Evolutionary conservation across 2,797 vertebrate species (phyloP), one percentile per base, ranked within the genome.

Genomic region (Myripristis jacobus): DNA sequence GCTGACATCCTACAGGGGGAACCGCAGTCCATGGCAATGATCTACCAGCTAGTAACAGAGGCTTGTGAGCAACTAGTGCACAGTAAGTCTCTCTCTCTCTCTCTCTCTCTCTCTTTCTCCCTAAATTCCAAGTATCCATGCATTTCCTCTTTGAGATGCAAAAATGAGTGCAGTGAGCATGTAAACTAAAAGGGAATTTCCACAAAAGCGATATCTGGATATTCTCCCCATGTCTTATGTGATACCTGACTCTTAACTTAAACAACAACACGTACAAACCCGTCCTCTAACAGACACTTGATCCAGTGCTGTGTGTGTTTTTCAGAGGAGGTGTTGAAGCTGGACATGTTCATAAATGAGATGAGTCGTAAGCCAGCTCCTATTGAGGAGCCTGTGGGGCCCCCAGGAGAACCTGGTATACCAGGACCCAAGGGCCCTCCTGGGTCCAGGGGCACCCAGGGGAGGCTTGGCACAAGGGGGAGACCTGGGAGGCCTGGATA

Each of bases 51-150:
- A 0, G 96, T 98, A 69, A 96, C 94, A 79, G 95, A 97, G 87
- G 96, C 96, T 85, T 99, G 97, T 83, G 96, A 97, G 85, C 89
- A 96, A 0, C 94, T 97, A 52, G 93, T 98, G 62, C 97, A 97
- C 67, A 94, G 97, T 98, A 89, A 74, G 89, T 55, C 0, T 21
- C 36, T 55, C 15, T 46, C 3, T 64, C 44, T 38, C 61, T 38
- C 61, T 64, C 25, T 22, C 46, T 36, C 44, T 47, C 43, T 31
- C 44, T 74, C 16, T 36, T 24, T 47, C 22, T 44, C 29, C 46
- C 24, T 25, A 29, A 29, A 3, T 29, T 29, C 6, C 29, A 31
- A 31, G 8, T 31, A 6, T 7, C 5, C 8, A 31, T 31, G 29
- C 8, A 31, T 6, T 31, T 31, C 29, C 1, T 31, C 29, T 31